These are phyloP conservation scores for Drosophila fuyamai DNA, from an alignment of 1,140 invertebrate species.

Conservation along the genomic window DNA sequence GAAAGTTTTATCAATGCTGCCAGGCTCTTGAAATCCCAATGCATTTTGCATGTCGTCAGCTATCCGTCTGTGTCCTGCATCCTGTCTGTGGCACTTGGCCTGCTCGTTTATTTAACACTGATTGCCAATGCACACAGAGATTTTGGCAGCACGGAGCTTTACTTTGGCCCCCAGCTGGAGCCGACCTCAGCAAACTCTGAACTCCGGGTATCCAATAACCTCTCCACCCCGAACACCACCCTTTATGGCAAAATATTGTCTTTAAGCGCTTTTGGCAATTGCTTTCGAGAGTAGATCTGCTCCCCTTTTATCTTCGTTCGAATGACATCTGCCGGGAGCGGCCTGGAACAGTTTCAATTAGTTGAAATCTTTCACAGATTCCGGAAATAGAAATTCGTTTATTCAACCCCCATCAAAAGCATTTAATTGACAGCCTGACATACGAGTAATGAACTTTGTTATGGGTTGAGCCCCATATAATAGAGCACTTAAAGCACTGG, in stretches of 20 bases:
- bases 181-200: slow-evolving; percentile 61
- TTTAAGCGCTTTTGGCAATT: slow-evolving; percentile 54
- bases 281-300: slow-evolving; percentile 19
- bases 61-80: slow-evolving; percentile 15
- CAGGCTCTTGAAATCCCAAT: slow-evolving; percentile 13
- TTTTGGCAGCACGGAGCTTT: slow-evolving; percentile 48
- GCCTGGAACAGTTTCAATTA: slow-evolving; percentile 43
- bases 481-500: slow-evolving; percentile 10
- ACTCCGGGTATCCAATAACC: slow-evolving; percentile 55
- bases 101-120: slow-evolving; percentile 80
- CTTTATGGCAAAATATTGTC: slow-evolving; percentile 40
- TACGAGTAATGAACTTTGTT: slow-evolving; percentile 39
- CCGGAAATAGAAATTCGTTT: slow-evolving; percentile 15
- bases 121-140: slow-evolving; percentile 78
- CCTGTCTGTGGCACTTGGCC: slow-evolving; percentile 31
- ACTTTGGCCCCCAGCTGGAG: slow-evolving; percentile 8
- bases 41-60: slow-evolving; percentile 63
- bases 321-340: slow-evolving; percentile 23
- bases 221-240: slow-evolving; percentile 19
- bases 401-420: slow-evolving; percentile 30
- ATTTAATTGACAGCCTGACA: slow-evolving; percentile 39
- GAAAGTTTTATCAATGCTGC: slow-evolving; percentile 61
- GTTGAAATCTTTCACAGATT: slow-evolving; percentile 31
- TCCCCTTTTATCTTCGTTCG: slow-evolving; percentile 25
- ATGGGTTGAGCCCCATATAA: background rate